Evolutionary conservation across 2,888 invertebrate species (phyloP), one percentile per base, ranked within the genome.

Genomic region (Pammene fasciana): DNA sequence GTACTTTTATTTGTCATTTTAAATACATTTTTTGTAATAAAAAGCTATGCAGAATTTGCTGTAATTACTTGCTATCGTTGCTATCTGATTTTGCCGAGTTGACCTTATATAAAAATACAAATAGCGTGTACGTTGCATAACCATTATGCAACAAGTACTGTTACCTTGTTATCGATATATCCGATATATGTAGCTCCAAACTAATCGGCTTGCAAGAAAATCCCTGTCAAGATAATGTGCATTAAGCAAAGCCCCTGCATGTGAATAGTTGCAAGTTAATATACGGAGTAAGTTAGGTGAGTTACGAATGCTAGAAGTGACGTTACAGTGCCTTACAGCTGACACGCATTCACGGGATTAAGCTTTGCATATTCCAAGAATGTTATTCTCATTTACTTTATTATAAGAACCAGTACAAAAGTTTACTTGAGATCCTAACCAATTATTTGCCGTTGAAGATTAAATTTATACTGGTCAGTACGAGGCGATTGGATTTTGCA

Each of bases 331-430:
- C 74, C 75, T 77, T 79, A 77, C 75, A 78, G 77, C 73, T 74
- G 80, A 80, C 78, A 81, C 78, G 80, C 82, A 81, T 82, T 80
- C 77, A 78, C 79, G 75, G 81, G 82, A 86, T 85, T 85, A 86
- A 81, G 81, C 82, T 84, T 80, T 84, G 86, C 83, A 86, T 86
- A 86, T 85, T 86, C 82, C 75, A 80, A 75, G 54, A n/a, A 13
- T 26, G 52, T 13, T 54, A 54, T 54, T 54, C 34, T 8, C 26
- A 13, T 54, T n/a, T 9, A n/a, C 34, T 16, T 13, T 11, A 9
- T 54, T 54, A 54, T 6, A 26, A 26, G 8, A 34, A 26, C 54
- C 54, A 54, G 34, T 54, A 7, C 34, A 54, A n/a, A n/a, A 2
- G 13, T n/a, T 13, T 34, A 26, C 34, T 36, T 34, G 13, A n/a